Base-by-base conservation (phyloP, 2,797 vertebrate species). In the Microcaecilia unicolor region DNA sequence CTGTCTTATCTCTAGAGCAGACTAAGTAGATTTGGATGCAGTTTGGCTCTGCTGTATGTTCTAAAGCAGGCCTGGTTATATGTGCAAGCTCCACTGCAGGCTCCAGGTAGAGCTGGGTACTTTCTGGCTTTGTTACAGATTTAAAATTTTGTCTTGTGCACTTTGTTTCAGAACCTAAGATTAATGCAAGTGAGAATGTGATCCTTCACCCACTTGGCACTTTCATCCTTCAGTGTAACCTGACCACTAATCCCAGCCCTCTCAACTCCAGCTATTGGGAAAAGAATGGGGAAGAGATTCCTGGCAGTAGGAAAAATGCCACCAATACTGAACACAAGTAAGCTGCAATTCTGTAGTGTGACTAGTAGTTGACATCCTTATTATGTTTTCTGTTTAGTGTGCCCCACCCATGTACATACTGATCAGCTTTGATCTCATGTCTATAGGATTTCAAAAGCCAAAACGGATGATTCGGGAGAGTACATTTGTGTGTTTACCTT, bases 401-500 rank as follows among this genome's bases (percentile, higher is more conserved):
- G n/a, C 35, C 18, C 10, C 33, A 16, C 37, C 10, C 11, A 28
- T 24, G 15, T 34, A 31, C 36, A 24, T 41, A 55, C 16, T 58
- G 42, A 41, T 47, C 9, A 18, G 31, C 64, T 68, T 50, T 61
- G 26, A 65, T 65, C 35, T 61, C 53, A 33, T 62, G 58, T 49
- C 66, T 78, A 34, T 76, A 99, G 96, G 81, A 85, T 99, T 53
- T 33, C 2, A 44, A 97, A 95, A 74, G 80, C 92, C 19, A 84
- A 87, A 61, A 85, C 92, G 11, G 95, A 98, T 2, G 90, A 91
- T 61, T 91, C 95, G 7, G 96, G 94, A 26, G 91, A 96, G 64
- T 99, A 99, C 71, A 83, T 93, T 80, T 98, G 96, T 18, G 91
- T 99, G 37, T 99, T 89, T 69, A 86, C 86, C 41, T 98, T 98